phyloP scores from a whole-genome alignment of 1,140 invertebrate genomes.

The Rhyacophila brunnea region DNA sequence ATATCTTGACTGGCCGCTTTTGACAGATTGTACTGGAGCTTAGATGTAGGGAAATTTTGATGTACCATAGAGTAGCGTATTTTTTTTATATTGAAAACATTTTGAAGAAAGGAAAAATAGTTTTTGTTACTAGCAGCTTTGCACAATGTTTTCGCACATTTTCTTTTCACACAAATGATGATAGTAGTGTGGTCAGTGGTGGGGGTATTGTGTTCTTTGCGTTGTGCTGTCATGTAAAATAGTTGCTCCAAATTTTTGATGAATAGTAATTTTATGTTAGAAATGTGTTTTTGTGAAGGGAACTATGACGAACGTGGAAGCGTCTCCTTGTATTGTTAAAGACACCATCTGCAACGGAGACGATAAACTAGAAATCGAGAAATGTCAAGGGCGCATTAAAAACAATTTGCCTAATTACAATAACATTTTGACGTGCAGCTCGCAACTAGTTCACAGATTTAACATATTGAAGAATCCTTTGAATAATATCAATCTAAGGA shows the following conservation, averaged over 20 bases:
- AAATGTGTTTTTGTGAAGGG: slow-evolving; percentile 11
- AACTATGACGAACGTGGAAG: slow-evolving; percentile 23
- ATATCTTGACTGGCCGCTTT: too few species aligned
- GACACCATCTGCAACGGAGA: slow-evolving; percentile 8
- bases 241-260: neutral
- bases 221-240: slow-evolving; percentile 8
- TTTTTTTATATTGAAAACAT: too few species aligned
- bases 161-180: too few species aligned
- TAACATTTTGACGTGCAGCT: slow-evolving; percentile 25
- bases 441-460: slow-evolving; percentile 19
- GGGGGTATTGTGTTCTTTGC: slow-evolving; percentile 10
- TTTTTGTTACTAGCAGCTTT: too few species aligned
- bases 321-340: slow-evolving; percentile 8
- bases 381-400: slow-evolving; percentile 25
- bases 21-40: too few species aligned
- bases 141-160: too few species aligned
- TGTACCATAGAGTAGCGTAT: too few species aligned
- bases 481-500: slow-evolving; percentile 5
- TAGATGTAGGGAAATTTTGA: too few species aligned
- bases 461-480: slow-evolving; percentile 21
- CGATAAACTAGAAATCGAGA: slow-evolving; percentile 13
- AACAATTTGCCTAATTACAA: slow-evolving; percentile 16
- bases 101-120: too few species aligned
- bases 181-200: too few species aligned
- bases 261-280: slow-evolving; percentile 5